Evolutionary conservation across 2,797 vertebrate genomes (phyloP).

Genomic region (Masticophis lateralis): DNA sequence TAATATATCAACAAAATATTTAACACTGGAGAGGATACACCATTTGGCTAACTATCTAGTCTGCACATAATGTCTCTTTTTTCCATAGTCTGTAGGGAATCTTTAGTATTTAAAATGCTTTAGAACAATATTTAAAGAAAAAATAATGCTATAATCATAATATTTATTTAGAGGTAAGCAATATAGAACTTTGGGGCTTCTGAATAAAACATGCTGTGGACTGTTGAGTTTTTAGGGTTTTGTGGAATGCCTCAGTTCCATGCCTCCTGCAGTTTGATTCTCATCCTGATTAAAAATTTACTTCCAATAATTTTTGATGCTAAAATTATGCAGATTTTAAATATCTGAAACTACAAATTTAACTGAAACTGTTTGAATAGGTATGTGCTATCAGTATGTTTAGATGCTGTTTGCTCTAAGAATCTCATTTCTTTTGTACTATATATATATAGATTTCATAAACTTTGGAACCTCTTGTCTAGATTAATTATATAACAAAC

Average conservation of each 20-base stretch:
- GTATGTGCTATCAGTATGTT: neutral
- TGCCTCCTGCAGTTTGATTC: slow-evolving; percentile 56
- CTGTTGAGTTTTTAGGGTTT: slow-evolving; percentile 44
- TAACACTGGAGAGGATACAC: slow-evolving; percentile 19
- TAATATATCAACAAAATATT: slow-evolving; percentile 2
- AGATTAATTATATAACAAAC: slow-evolving; percentile 53
- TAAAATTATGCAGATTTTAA: slow-evolving; percentile 62
- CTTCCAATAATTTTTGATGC: slow-evolving; percentile 55
- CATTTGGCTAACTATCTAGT: slow-evolving; percentile 23
- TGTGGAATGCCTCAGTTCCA: slow-evolving; percentile 47
- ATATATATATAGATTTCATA: slow-evolving; percentile 58
- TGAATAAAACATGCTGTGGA: neutral
- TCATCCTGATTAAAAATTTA: slow-evolving; percentile 66
- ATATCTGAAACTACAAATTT: slow-evolving; percentile 20
- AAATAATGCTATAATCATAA: neutral
- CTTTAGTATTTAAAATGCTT: neutral
- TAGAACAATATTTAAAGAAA: neutral
- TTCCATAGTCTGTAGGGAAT: slow-evolving; percentile 14
- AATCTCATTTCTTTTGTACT: slow-evolving; percentile 58
- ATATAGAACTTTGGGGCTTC: slow-evolving; percentile 30
- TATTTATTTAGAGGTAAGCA: slow-evolving; percentile 10
- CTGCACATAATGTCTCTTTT: slow-evolving; percentile 5
- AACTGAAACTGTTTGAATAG: slow-evolving; percentile 18
- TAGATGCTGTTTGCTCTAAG: slow-evolving; percentile 38
- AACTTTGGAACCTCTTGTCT: slow-evolving; percentile 61